Conservation (phyloP, 2,113 vertebrate species). For the Polypterus senegalus region DNA sequence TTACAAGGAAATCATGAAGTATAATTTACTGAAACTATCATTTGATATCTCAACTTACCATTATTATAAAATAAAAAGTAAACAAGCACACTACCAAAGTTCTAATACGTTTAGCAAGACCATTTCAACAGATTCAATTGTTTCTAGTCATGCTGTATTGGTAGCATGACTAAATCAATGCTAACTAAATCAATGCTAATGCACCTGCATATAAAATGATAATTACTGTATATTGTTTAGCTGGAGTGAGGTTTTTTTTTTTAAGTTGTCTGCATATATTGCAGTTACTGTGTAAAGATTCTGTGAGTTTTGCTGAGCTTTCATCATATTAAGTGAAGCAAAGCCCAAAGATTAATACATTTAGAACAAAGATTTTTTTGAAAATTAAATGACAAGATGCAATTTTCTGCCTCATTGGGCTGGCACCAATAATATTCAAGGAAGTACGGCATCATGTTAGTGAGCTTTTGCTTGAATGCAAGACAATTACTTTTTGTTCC, state of each 20-base stretch:
- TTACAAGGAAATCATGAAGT: too few species aligned
- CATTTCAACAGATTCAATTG: slow-evolving; percentile 16
- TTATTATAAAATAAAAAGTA: too few species aligned
- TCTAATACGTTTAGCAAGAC: slow-evolving; percentile 16
- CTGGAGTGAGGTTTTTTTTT: slow-evolving; percentile 17
- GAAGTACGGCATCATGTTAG: slow-evolving; percentile 54
- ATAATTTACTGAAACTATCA: too few species aligned
- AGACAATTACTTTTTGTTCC: slow-evolving; percentile 50
- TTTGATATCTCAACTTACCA: too few species aligned
- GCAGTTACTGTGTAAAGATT: slow-evolving; percentile 35
- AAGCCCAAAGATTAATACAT: slow-evolving; percentile 87
- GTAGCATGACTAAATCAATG: slow-evolving; percentile 4
- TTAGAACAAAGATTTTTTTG: slow-evolving; percentile 85
- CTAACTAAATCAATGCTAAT: neutral
- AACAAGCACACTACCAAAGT: neutral
- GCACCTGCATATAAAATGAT: slow-evolving; percentile 27
- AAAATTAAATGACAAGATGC: slow-evolving; percentile 88
- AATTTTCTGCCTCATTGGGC: slow-evolving; percentile 88
- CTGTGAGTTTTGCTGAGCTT: slow-evolving; percentile 81
- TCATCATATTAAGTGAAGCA: slow-evolving; percentile 82
- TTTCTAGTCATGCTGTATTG: slow-evolving; percentile 19
- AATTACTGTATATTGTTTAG: slow-evolving; percentile 27
- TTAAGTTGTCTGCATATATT: slow-evolving; percentile 31
- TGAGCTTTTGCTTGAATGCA: slow-evolving; percentile 51
- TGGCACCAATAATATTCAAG: slow-evolving; percentile 68